Base-by-base conservation (phyloP, 2,888 invertebrate genomes). In the Sipha maydis region DNA sequence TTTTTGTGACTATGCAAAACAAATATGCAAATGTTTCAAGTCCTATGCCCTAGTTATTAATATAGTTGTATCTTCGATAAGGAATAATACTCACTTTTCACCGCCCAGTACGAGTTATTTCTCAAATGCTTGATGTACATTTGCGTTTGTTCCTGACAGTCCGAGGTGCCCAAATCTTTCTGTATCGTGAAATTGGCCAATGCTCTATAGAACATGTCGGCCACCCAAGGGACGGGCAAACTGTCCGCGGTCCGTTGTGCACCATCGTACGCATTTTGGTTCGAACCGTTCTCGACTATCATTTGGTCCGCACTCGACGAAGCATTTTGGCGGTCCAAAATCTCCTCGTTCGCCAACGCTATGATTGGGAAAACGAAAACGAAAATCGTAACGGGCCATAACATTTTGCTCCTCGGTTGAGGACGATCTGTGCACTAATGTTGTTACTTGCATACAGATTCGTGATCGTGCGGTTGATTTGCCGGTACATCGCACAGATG, bases 101-200 rank as follows among this genome's bases (percentile, higher is more conserved):
- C 85, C 41, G 85, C 85, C 85, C 77, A 85, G 8, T 69, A 85
- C 61, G 85, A 76, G 14, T 77, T 28, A 48, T 77, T 85, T 85
- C 41, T 85, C 77, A 85, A 67, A 25, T 85, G 48, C 0, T 25
- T 14, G 31, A 77, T 21, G 77, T 85, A 85, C 48, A 48, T 41
- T 38, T 48, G 61, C 25, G 85, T 85, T 9, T 85, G 85, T 17
- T 48, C 73, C 19, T 34, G 91, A 91, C 89, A 90, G 14, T 77
- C 67, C 8, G 61, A 25, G 7, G 48, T 25, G 25, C 77, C 67
- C 25, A 41, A 28, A 31, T 21, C 41, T 2, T 25, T 17, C 0
- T 3, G 77, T 19, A 85, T 17, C 31, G 69, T 85, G n/a, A 85
- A 78, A 25, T 85, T 77, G 14, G 48, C 25, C 61, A 85, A 48